These are phyloP conservation scores for Macrobrachium nipponense DNA, from an alignment of 1,140 invertebrate genomes.

Conservation along the genomic window DNA sequence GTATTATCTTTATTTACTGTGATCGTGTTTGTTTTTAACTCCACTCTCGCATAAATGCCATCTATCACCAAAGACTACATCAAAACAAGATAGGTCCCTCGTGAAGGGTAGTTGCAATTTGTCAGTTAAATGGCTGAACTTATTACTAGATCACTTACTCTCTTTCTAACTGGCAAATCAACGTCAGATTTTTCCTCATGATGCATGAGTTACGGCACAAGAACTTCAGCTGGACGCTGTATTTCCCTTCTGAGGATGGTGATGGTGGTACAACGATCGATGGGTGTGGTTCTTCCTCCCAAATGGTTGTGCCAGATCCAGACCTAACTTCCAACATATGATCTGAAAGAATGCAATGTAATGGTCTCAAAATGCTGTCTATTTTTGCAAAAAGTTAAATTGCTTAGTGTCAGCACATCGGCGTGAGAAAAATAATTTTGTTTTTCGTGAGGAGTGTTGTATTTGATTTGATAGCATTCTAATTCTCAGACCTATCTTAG, in stretches of 20 bases:
- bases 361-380: too few species aligned
- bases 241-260: background rate
- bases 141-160: conserved; percentile 10
- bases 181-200: conserved; percentile 37
- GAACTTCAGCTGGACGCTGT: conserved; percentile 43
- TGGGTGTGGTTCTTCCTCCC: conserved; percentile 27
- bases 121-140: background rate
- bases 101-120: background rate
- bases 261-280: conserved; percentile 27
- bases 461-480: too few species aligned
- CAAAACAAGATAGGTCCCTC: too few species aligned
- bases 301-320: background rate
- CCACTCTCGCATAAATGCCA: too few species aligned
- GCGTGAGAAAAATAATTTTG: too few species aligned
- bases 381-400: too few species aligned
- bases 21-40: too few species aligned
- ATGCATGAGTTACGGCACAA: conserved; percentile 50
- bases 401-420: too few species aligned
- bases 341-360: background rate
- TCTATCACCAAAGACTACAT: too few species aligned
- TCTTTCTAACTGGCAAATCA: conserved; percentile 45
- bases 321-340: conserved; percentile 46
- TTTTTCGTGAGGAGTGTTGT: too few species aligned
- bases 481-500: too few species aligned
- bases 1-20: too few species aligned